A percentile compares a stretch with the other conserved stretches of the same genome.
Evolutionary conservation across 2,888 invertebrate genomes (phyloP).

Genomic region (Agrochola circellaris): DNA sequence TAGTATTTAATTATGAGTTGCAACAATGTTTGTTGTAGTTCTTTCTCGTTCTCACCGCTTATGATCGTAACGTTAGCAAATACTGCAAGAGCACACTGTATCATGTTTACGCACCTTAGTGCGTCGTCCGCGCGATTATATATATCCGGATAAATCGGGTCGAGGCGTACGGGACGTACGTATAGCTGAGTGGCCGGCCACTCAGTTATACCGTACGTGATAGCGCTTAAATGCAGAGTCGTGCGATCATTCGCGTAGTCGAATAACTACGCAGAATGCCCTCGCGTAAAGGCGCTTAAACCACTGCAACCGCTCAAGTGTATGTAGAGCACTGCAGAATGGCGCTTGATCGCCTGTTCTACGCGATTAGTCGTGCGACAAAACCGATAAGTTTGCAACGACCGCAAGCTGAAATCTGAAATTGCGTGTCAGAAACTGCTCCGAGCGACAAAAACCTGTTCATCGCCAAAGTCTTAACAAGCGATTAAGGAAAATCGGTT

Average conservation of each 20-base stretch:
- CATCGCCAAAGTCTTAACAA: slow-evolving; percentile 44
- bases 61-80: neutral
- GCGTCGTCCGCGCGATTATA: neutral
- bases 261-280: slow-evolving; percentile 21
- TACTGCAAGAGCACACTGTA: too few relatives aligned
- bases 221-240: slow-evolving; percentile 35
- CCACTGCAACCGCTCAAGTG: slow-evolving; percentile 9
- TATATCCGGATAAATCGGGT: neutral
- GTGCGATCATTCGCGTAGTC: slow-evolving; percentile 26
- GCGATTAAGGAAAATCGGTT: slow-evolving; percentile 47
- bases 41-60: too few relatives aligned
- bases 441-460: slow-evolving; percentile 25
- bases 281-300: slow-evolving; percentile 1
- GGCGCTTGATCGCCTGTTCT: slow-evolving; percentile 31
- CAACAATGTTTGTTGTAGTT: too few relatives aligned
- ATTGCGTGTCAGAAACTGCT: slow-evolving; percentile 29
- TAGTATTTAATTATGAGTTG: neutral
- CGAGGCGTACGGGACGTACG: too few relatives aligned
- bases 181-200: neutral
- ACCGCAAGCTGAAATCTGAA: slow-evolving; percentile 14
- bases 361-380: slow-evolving; percentile 22
- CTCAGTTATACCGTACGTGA: slow-evolving; percentile 31
- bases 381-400: slow-evolving; percentile 4
- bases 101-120: neutral
- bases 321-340: slow-evolving; percentile 11